Conservation (phyloP, 2,797 vertebrate genomes). For the Staurois parvus region DNA sequence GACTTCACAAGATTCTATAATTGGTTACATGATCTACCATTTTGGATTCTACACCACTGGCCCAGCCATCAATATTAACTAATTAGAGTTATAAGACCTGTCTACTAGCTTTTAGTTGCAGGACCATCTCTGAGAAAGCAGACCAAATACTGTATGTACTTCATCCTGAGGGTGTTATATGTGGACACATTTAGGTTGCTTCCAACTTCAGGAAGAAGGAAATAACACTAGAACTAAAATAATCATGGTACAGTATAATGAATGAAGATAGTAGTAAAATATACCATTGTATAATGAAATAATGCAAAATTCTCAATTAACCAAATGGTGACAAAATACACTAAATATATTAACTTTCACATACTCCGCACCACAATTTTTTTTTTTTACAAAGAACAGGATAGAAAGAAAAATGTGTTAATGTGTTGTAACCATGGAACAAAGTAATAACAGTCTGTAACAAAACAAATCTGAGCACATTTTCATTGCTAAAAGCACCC, state of each 20-base stretch:
- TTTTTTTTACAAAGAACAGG: background rate
- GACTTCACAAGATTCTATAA: background rate
- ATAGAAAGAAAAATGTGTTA: conserved; percentile 29
- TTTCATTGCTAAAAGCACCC: background rate
- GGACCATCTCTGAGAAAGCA: too few relatives aligned
- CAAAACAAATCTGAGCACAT: conserved; percentile 33
- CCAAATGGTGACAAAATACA: background rate
- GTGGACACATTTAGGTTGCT: background rate
- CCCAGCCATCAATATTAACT: background rate
- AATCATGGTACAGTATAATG: background rate
- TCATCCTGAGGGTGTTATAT: too few relatives aligned
- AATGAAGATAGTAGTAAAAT: background rate
- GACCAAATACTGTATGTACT: too few relatives aligned
- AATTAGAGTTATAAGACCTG: background rate
- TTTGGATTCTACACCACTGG: background rate
- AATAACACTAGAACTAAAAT: background rate
- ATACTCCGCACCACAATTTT: background rate
- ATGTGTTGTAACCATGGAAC: background rate
- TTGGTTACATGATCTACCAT: background rate
- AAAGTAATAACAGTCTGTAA: conserved; percentile 20
- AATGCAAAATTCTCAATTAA: background rate
- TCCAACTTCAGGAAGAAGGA: background rate
- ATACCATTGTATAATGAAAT: background rate
- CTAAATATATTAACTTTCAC: conserved; percentile 10
- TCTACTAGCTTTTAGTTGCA: background rate